These are phyloP conservation scores for Littorina saxatilis DNA, from an alignment of 1,140 invertebrate genomes.

Conservation along the genomic window DNA sequence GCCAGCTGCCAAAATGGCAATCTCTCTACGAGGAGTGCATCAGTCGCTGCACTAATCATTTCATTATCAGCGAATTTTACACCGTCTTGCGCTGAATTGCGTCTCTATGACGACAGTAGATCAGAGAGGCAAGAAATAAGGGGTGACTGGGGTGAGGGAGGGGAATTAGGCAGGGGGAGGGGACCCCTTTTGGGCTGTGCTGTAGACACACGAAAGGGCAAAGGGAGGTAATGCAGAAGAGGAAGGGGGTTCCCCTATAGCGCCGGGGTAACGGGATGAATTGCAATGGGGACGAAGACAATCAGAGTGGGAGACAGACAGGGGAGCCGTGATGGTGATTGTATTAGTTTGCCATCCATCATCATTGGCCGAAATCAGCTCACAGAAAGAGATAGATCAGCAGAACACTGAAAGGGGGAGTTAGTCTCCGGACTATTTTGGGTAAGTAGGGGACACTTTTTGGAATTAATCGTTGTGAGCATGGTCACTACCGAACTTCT, in stretches of 20 bases:
- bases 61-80: conserved; percentile 17
- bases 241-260: neutral
- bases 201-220: too few species aligned
- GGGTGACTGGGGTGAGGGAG: too few species aligned
- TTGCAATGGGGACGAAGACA: neutral
- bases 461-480: too few species aligned
- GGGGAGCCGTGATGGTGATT: conserved; percentile 17
- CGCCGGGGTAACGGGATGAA: neutral
- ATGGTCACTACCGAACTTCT: too few species aligned
- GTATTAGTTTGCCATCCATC: conserved; percentile 4
- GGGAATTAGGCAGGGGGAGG: too few species aligned
- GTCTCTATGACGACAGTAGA: conserved; percentile 10
- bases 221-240: neutral
- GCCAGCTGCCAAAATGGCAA: conserved; percentile 2
- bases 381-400: too few species aligned
- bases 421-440: too few species aligned
- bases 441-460: too few species aligned
- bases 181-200: too few species aligned
- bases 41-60: conserved; percentile 3
- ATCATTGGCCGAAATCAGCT: conserved; percentile 1
- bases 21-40: neutral
- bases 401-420: too few species aligned
- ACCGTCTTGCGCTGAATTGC: neutral
- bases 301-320: conserved; percentile 4
- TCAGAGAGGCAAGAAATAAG: neutral